Percentiles rank a stretch among this genome's conserved stretches.
These are phyloP conservation scores for Capreolus pygargus DNA, from an alignment of 2,113 vertebrate species.

Conservation along the genomic window DNA sequence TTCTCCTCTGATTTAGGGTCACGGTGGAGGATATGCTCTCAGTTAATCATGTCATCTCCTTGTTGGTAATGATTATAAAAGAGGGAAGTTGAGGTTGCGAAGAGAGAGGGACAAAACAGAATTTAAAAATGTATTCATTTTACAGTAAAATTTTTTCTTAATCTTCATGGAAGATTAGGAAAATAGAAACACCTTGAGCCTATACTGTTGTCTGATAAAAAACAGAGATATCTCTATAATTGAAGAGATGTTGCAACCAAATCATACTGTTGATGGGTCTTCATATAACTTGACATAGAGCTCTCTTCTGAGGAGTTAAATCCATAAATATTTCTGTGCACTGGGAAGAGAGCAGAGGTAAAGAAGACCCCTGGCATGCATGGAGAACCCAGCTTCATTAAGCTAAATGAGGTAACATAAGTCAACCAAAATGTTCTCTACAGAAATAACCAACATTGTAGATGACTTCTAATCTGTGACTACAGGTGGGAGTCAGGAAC, in stretches of 20 bases:
- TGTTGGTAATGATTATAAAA: neutral
- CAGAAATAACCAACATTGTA: neutral
- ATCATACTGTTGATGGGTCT: neutral
- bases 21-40: neutral
- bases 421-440: neutral
- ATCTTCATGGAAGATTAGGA: constrained; percentile 5
- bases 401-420: neutral
- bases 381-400: neutral
- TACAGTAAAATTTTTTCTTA: neutral
- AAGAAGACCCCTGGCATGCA: fast-evolving
- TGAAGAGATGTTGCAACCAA: neutral
- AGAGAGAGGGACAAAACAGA: neutral
- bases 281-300: neutral
- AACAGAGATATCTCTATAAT: neutral
- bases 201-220: neutral
- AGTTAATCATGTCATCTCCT: neutral
- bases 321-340: neutral
- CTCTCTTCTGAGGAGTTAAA: neutral
- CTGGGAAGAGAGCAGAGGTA: neutral
- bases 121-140: neutral
- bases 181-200: neutral
- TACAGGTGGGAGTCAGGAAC: neutral
- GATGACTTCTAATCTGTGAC: neutral
- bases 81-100: neutral
- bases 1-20: neutral